These are phyloP conservation scores for Eupithecia exiguata DNA, from an alignment of 2,888 invertebrate species.

Conservation along the genomic window DNA sequence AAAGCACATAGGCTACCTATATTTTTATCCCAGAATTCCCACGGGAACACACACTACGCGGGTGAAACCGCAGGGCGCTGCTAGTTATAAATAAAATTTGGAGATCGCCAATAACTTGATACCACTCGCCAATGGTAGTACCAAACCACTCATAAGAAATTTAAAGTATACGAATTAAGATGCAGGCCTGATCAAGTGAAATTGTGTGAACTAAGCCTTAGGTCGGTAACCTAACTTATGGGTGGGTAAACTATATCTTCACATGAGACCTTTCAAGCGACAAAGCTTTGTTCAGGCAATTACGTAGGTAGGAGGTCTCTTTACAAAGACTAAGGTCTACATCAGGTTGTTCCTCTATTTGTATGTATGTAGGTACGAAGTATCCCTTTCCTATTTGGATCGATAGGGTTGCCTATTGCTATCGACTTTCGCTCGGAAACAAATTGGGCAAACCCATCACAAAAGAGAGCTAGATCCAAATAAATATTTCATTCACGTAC, in stretches of 20 bases:
- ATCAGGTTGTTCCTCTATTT: neutral
- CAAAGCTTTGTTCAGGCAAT: constrained; percentile 13
- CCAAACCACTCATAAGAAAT: neutral
- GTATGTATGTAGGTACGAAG: neutral
- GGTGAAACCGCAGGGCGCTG: too few species aligned
- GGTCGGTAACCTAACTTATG: neutral
- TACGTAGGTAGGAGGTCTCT: neutral
- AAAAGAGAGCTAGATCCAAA: constrained; percentile 36
- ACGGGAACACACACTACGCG: too few species aligned
- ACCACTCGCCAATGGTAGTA: neutral
- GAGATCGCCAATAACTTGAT: neutral
- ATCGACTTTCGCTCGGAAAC: constrained; percentile 27
- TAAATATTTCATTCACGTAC: constrained; percentile 45
- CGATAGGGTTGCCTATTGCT: constrained; percentile 19
- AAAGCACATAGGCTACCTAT: too few species aligned
- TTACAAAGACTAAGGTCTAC: neutral
- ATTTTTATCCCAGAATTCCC: too few species aligned
- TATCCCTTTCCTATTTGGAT: constrained; percentile 5
- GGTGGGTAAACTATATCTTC: neutral
- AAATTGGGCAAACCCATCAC: constrained; percentile 39
- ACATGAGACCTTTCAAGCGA: constrained; percentile 9
- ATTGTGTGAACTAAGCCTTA: neutral
- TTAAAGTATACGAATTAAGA: neutral
- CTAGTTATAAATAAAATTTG: neutral
- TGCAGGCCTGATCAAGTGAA: neutral